Base-by-base conservation (phyloP, 1,140 invertebrate genomes). In the Microplitis mediator region DNA sequence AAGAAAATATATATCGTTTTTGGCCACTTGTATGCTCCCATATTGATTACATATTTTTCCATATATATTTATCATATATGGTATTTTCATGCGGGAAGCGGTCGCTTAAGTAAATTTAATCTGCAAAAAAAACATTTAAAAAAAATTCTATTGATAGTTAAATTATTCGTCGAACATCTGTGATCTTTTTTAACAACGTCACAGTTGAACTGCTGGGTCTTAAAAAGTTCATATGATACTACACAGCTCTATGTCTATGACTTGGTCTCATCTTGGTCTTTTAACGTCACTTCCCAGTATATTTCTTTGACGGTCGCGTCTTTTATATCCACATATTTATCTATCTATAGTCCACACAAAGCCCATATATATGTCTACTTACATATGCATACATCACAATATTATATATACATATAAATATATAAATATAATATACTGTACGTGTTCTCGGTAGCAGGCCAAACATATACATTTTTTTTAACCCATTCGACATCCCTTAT, bases 281-380 rank as follows among this genome's bases (percentile, higher is more conserved):
- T 67, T 54, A 67, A 54, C 50, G 32, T 34, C 50, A 54, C 45
- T 67, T 67, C 65, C 50, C 34, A 31, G 65, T 67, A 67, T n/a
- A 54, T 36, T 67, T 54, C 65, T 67, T 67, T 67, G 65, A 67
- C 50, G 65, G 51, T 34, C 11, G 16, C 36, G 4, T n/a, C 65
- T 51, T 39, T 52, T 32, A 45, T 52, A 11, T 52, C 16, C n/a
- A 39, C 32, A 52, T 50, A 67, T 54, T 54, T 67, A 64, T 64
- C 34, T 39, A 35, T 64, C 36, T 35, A 11, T 6, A 62, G 60
- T 62, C 3, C 34, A 62, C 39, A 45, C 39, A 45, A 45, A 45
- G 6, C 39, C 8, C 5, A 11, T 45, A 45, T 45, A 45, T 45
- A 45, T 11, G 11, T 45, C 39, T 45, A 45, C 39, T 45, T 45